Conservation (phyloP, 2,888 invertebrate genomes). For the Agriopis aurantiaria region DNA sequence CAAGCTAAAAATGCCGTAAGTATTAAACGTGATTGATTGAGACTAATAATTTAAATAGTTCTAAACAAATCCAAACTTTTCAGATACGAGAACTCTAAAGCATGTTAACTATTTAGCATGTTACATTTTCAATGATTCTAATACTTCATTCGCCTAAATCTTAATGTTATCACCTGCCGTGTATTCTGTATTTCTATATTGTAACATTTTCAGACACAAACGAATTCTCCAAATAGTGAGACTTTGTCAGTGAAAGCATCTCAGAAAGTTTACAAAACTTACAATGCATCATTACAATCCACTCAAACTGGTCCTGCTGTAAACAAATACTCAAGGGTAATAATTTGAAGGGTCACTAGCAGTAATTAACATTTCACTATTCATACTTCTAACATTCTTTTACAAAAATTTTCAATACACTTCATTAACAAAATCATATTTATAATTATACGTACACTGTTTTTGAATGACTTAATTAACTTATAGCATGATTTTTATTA, state of each 20-base stretch:
- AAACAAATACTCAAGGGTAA: constrained; percentile 81
- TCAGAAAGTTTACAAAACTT: constrained; percentile 79
- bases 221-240: constrained; percentile 77
- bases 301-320: constrained; percentile 69
- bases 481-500: constrained; percentile 1
- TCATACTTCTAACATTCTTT: constrained; percentile 30
- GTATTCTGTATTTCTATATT: constrained; percentile 25
- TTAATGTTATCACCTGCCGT: constrained; percentile 16
- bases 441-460: background rate
- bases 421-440: constrained; percentile 11
- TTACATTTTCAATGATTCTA: constrained; percentile 1
- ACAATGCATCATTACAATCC: constrained; percentile 73
- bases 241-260: constrained; percentile 84
- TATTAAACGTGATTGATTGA: constrained; percentile 32
- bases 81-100: background rate
- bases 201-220: constrained; percentile 76
- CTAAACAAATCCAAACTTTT: constrained; percentile 1
- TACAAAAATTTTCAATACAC: constrained; percentile 10
- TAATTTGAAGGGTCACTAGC: constrained; percentile 37
- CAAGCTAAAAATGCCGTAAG: constrained; percentile 87
- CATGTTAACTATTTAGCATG: constrained; percentile 26
- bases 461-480: background rate
- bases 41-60: constrained; percentile 12
- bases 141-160: constrained; percentile 11
- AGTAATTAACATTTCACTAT: constrained; percentile 40